These are phyloP conservation scores for Heterodera filipjevi DNA, from an alignment of 2,888 invertebrate species.

Conservation along the genomic window DNA sequence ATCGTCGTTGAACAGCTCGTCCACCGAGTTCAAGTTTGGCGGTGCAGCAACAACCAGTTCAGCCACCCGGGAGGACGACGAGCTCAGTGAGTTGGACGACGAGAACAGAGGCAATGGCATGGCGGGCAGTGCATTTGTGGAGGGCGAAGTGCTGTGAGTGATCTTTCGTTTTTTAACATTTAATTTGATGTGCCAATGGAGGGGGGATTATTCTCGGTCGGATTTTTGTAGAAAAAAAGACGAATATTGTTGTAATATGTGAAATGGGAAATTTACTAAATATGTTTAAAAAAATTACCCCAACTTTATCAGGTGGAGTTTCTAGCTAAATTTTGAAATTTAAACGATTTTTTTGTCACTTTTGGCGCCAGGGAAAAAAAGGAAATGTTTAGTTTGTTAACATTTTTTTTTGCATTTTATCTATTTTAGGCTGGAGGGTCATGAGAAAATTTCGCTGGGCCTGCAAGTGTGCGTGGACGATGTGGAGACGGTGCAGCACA, in stretches of 20 bases:
- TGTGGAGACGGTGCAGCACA: conserved; percentile 38
- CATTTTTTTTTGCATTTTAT: background rate
- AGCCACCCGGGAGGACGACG: conserved; percentile 15
- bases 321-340: no score
- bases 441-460: conserved; percentile 52
- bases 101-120: no score
- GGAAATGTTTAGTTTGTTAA: no score
- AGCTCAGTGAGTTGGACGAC: conserved; percentile 13
- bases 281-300: no score
- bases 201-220: background rate
- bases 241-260: no score
- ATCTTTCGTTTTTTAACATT: background rate
- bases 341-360: no score
- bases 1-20: background rate
- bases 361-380: no score
- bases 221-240: no score
- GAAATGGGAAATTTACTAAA: no score
- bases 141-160: conserved; percentile 34
- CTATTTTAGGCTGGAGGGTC: conserved; percentile 51
- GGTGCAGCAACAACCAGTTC: background rate
- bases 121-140: background rate
- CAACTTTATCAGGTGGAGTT: no score
- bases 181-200: background rate
- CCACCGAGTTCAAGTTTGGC: background rate
- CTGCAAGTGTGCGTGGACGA: conserved; percentile 51